Evolutionary conservation across 37 sponge, comb jelly and placozoan species (phyloP), one percentile per base, ranked within the genome.

Genomic region (Hexactinellida sp.): DNA sequence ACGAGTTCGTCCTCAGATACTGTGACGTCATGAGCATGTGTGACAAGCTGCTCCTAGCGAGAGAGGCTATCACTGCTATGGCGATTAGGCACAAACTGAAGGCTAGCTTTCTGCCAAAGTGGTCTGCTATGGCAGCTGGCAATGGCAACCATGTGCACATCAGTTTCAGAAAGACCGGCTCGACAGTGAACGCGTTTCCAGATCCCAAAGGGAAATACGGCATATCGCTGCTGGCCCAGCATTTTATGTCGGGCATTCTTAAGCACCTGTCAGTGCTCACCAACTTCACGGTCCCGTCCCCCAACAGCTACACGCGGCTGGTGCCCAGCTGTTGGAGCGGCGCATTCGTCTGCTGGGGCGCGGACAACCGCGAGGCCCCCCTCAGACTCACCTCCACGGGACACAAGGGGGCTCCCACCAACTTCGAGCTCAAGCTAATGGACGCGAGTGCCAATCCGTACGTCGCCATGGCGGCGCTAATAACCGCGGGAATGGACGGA

Each of bases 71-170:
- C 0, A 86, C 82, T 51, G 83, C 83, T 36, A 47, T 89, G 0
- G 86, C 89, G 16, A 54, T 54, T 38, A 39, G 76, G 63, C 89
- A 89, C 86, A 35, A 82, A 24, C 32, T 86, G 83, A 38, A 86
- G 23, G 89, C 84, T 0, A 83, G 83, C 23, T 89, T 89, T 82
- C 21, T 86, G 38, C 89, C 89, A 28, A 89, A 89, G 84, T 37
- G 47, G 23, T 89, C 86, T 38, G 55, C 83, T 7, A 54, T 82
- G 0, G 83, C 86, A 32, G 86, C 89, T 5, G 89, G 89, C 24
- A 89, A 54, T 83, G 89, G 89, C n/a, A 86, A 52, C 36, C 89
- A 89, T 83, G 38, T 89, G 35, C 89, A 89, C 84, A 36, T 89
- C 38, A 89, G 89, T 36, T 37, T 86, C 0, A 39, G 83, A 35